Percentiles rank a stretch among this genome's conserved stretches.
Evolutionary conservation across 2,888 invertebrate species (phyloP).

Genomic region (Hemithea aestivaria): DNA sequence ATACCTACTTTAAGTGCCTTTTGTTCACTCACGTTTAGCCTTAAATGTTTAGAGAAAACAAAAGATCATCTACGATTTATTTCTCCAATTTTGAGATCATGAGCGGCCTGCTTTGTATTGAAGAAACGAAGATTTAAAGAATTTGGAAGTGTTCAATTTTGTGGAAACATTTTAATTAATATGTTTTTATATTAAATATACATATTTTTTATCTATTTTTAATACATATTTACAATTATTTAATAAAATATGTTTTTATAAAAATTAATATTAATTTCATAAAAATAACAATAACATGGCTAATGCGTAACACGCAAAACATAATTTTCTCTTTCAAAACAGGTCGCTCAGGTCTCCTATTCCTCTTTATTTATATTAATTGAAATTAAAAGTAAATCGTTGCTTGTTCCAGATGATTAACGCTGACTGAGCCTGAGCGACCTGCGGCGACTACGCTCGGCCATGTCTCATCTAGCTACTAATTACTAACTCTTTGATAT

Average conservation of each 20-base stretch:
- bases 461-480: slow-evolving; percentile 10
- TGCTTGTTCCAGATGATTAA: slow-evolving; percentile 77
- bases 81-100: slow-evolving; percentile 1
- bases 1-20: slow-evolving; percentile 4
- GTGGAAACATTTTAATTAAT: no score
- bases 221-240: no score
- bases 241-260: no score
- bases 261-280: no score
- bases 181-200: no score
- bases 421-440: slow-evolving; percentile 77
- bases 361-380: slow-evolving; percentile 40
- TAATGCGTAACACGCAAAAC: not conserved
- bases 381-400: slow-evolving; percentile 64
- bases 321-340: slow-evolving; percentile 15
- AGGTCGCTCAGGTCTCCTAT: slow-evolving; percentile 70
- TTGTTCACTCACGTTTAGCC: not conserved
- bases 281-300: no score
- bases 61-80: no score
- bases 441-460: slow-evolving; percentile 26
- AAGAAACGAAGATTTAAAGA: not conserved
- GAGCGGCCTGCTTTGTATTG: slow-evolving; percentile 9
- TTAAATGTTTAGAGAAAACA: no score
- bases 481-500: slow-evolving; percentile 8
- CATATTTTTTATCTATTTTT: no score
- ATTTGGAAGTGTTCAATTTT: slow-evolving; percentile 2